Evolutionary conservation across 2,888 invertebrate species (phyloP).

Genomic region (Byasa hedistus): DNA sequence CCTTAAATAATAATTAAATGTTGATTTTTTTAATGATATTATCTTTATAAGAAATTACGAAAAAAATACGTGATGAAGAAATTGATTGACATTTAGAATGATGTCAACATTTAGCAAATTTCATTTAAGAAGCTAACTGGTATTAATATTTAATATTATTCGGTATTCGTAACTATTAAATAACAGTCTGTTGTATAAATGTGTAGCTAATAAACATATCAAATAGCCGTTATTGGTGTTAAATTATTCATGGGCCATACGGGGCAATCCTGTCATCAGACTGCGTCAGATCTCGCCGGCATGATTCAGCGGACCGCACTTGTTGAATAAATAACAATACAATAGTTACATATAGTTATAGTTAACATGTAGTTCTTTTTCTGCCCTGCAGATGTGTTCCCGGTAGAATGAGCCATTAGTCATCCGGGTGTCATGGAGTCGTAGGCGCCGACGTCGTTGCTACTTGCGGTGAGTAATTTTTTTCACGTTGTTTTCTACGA

Average conservation of each 20-base stretch:
- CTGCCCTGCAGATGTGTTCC: slow-evolving; percentile 59
- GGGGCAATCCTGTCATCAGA: not conserved
- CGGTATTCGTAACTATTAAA: not conserved
- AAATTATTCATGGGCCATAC: slow-evolving; percentile 14
- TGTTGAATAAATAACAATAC: slow-evolving; percentile 20
- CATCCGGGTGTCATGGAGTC: slow-evolving; percentile 53
- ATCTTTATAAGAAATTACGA: too few species aligned
- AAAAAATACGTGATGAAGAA: too few species aligned
- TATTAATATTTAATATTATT: too few species aligned
- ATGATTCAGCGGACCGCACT: slow-evolving; percentile 20
- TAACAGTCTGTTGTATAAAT: not conserved
- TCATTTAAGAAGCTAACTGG: too few species aligned
- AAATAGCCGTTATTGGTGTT: not conserved
- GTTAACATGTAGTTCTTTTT: slow-evolving; percentile 19
- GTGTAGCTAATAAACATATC: not conserved
- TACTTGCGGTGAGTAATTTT: slow-evolving; percentile 35
- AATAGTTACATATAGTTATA: too few species aligned
- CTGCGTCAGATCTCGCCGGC: slow-evolving; percentile 14
- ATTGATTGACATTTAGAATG: too few species aligned
- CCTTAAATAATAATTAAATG: not conserved
- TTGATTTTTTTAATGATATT: too few species aligned
- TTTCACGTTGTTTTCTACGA: not conserved
- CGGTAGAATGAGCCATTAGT: slow-evolving; percentile 52
- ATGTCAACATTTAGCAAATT: too few species aligned
- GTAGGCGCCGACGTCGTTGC: slow-evolving; percentile 39